These are phyloP conservation scores for Peromyscus polionotus DNA, from an alignment of 2,113 vertebrate genomes.

Conservation along the genomic window DNA sequence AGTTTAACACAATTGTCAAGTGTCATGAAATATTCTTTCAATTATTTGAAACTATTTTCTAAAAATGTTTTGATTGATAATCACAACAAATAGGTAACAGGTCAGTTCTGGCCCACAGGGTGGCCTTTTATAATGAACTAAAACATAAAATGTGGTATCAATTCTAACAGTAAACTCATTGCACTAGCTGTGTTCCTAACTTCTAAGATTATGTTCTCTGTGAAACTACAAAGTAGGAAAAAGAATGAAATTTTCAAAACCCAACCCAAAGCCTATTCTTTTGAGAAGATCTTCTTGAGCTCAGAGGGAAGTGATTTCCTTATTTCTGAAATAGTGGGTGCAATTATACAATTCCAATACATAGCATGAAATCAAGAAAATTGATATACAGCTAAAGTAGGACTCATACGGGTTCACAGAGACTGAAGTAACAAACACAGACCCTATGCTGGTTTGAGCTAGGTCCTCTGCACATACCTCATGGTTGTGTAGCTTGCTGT, in stretches of 20 bases:
- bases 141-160: not conserved
- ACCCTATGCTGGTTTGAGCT: not conserved
- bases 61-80: not conserved
- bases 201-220: not conserved
- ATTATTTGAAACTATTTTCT: not conserved
- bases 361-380: not conserved
- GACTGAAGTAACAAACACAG: not conserved
- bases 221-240: not conserved
- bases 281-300: not conserved
- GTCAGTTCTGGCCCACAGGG: not conserved
- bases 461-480: not conserved
- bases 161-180: not conserved
- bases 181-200: not conserved
- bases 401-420: not conserved
- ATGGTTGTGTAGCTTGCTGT: not conserved
- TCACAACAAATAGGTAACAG: not conserved
- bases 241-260: not conserved
- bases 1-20: constrained; percentile 5
- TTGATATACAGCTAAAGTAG: not conserved
- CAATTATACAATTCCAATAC: not conserved
- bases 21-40: not conserved
- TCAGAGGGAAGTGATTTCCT: not conserved
- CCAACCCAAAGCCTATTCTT: not conserved
- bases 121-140: not conserved
- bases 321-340: constrained; percentile 20